These are phyloP conservation scores for Drosophila jambulina DNA, from an alignment of 1,140 invertebrate genomes.

Conservation along the genomic window DNA sequence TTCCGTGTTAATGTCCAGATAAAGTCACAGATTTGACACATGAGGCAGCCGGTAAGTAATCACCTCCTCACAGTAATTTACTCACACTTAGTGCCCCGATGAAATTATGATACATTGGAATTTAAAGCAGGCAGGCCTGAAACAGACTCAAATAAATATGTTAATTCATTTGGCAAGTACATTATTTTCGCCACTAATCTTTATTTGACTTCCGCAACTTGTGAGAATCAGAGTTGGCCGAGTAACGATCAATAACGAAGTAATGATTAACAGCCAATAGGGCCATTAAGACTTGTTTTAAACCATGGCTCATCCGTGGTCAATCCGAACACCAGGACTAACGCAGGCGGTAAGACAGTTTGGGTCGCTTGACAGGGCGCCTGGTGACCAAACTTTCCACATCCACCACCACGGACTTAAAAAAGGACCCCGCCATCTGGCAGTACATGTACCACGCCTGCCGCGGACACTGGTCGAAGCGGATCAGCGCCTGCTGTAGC, in stretches of 20 bases:
- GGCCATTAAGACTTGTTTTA: neutral
- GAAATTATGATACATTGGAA: slow-evolving; percentile 20
- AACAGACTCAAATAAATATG: neutral
- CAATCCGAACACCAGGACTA: neutral
- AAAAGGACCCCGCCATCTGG: slow-evolving; percentile 17
- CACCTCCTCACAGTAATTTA: slow-evolving; percentile 21
- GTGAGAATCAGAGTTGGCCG: neutral
- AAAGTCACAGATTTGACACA: slow-evolving; percentile 22
- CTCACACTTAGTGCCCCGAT: slow-evolving; percentile 5
- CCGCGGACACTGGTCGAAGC: slow-evolving; percentile 27
- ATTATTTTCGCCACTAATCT: neutral
- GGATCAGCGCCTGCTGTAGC: slow-evolving; percentile 24
- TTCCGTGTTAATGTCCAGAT: slow-evolving; percentile 20
- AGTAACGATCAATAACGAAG: neutral
- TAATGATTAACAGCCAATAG: neutral
- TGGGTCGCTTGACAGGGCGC: neutral
- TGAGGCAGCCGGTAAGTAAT: slow-evolving; percentile 20
- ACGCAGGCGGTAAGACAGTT: slow-evolving; percentile 16
- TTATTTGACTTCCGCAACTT: neutral
- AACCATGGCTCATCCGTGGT: too few species aligned
- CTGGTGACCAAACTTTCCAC: neutral
- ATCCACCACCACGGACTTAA: neutral
- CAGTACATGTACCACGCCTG: slow-evolving; percentile 37
- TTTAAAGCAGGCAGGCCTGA: slow-evolving; percentile 1
- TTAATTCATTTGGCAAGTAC: neutral